Base-by-base conservation (phyloP, 2,113 vertebrate species). In the Trematocara stigmaticum region DNA sequence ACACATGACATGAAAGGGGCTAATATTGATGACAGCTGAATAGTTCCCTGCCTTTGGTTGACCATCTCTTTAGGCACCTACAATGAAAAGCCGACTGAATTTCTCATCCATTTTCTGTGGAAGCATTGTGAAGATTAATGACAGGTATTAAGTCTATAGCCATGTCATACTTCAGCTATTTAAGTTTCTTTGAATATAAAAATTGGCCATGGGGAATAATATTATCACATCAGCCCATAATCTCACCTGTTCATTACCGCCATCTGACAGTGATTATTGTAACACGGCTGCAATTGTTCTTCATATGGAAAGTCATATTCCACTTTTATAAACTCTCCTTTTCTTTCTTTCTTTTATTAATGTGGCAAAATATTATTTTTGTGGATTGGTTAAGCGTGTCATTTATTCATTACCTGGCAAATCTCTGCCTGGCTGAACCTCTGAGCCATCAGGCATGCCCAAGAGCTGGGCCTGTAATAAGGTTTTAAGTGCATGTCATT, bases 341-440 rank as follows among this genome's bases (percentile, higher is more conserved):
- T 85, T 53, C 78, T 64, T 64, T 64, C 59, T 59, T 69, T 64
- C 59, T 66, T 64, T 31, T 80, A 87, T 88, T 84, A 91, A 92
- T 86, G 80, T 85, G 82, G 83, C 55, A 29, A 78, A 64, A 78
- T 88, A 87, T 94, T 94, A 89, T 93, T 93, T 91, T 71, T 42
- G 84, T 59, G 40, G 79, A 83, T 84, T 83, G 57, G 88, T 85
- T 88, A 87, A 94, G 91, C 88, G 10, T 91, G 87, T 91, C 92
- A 92, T 90, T 94, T 89, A 93, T 94, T 95, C 92, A 94, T 96
- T 90, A 94, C 89, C 86, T 85, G 87, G 55, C 61, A 89, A 87
- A 64, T 74, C 86, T 79, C 84, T 79, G 40, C 49, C 76, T 66
- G 84, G 56, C 81, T 79, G 69, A 85, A 85, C 69, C 90, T 59